Conservation (phyloP, 2,888 invertebrate species). For the Linnaemya tessellans region DNA sequence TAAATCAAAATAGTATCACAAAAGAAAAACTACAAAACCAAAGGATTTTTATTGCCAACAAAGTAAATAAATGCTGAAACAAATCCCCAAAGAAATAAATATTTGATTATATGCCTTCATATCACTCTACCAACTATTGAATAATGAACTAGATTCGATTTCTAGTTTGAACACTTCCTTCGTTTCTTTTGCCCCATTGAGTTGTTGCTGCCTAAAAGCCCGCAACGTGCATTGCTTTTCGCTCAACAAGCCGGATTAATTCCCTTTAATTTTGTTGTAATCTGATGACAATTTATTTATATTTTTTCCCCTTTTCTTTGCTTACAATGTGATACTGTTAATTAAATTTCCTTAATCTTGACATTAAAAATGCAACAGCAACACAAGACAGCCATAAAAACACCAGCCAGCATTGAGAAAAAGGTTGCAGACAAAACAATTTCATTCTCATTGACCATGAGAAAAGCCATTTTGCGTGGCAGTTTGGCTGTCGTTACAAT, state of each 20-base stretch:
- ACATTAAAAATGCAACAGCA: constrained; percentile 51
- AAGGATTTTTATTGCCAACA: background rate
- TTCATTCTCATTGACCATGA: constrained; percentile 54
- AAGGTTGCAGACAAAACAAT: constrained; percentile 14
- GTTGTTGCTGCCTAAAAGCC: background rate
- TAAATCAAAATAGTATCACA: constrained; percentile 20
- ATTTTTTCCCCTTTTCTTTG: constrained; percentile 21
- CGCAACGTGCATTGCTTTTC: constrained; percentile 3
- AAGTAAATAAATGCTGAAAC: constrained; percentile 22
- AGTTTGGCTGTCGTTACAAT: constrained; percentile 35
- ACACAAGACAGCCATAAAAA: background rate
- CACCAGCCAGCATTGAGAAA: background rate
- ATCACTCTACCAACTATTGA: background rate
- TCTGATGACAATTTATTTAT: constrained; percentile 51
- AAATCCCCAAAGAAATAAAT: constrained; percentile 14
- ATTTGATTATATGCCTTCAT: constrained; percentile 8
- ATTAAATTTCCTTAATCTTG: constrained; percentile 70
- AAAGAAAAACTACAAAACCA: constrained; percentile 9
- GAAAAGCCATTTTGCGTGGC: constrained; percentile 52
- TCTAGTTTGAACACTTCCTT: background rate
- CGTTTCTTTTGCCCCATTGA: background rate
- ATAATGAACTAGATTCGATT: too few relatives aligned
- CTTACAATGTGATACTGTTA: constrained; percentile 62
- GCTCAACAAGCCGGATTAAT: constrained; percentile 47
- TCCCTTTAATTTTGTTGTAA: constrained; percentile 53